Conservation (phyloP, 2,797 vertebrate genomes). For the Schizopygopsis pylzovi region DNA sequence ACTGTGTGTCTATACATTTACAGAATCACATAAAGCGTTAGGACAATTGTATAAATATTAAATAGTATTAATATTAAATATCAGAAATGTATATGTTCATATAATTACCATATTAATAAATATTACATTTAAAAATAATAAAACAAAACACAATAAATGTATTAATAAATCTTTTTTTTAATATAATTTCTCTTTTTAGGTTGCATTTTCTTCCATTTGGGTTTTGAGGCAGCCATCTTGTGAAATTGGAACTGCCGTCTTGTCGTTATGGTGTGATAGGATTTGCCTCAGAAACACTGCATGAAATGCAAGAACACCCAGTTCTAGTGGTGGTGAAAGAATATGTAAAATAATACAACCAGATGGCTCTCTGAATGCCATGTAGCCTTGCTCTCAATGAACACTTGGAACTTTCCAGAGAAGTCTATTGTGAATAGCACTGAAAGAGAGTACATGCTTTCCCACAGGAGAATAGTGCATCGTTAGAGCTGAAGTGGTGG, state of each 20-base stretch:
- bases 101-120: neutral
- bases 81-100: neutral
- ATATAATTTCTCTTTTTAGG: neutral
- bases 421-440: constrained; percentile 76
- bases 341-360: constrained; percentile 86
- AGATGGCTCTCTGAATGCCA: constrained; percentile 82
- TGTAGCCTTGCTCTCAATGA: constrained; percentile 72
- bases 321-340: constrained; percentile 78
- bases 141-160: neutral
- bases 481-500: constrained; percentile 57
- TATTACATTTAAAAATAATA: neutral
- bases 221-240: constrained; percentile 68
- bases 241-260: constrained; percentile 77
- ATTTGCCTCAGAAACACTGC: constrained; percentile 69
- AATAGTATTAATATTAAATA: neutral
- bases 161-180: neutral
- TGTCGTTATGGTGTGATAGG: constrained; percentile 66
- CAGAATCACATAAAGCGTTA: neutral
- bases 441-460: constrained; percentile 79
- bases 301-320: constrained; percentile 77
- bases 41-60: neutral
- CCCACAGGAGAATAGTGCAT: constrained; percentile 72
- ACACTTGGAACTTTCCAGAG: constrained; percentile 80
- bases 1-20: neutral
- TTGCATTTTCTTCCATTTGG: constrained; percentile 31